Evolutionary conservation across 2,113 vertebrate genomes (phyloP).

Genomic region (Chaetodon trifascialis): DNA sequence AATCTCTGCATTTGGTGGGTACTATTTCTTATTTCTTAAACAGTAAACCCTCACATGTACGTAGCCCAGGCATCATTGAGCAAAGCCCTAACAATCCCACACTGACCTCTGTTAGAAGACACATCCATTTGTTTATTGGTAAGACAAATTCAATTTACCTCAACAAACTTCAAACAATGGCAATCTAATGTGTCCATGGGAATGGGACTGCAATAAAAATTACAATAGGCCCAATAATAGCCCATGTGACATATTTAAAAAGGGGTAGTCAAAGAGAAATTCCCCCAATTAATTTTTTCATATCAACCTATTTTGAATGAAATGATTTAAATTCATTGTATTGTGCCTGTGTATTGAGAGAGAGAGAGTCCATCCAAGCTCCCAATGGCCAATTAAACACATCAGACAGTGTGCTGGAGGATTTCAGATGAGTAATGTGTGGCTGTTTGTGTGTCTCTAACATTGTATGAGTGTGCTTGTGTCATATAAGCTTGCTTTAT

Average conservation of each 20-base stretch:
- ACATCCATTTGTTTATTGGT: not conserved
- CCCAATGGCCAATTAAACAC: slow-evolving; percentile 59
- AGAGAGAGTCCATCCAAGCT: slow-evolving; percentile 6
- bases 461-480: slow-evolving; percentile 6
- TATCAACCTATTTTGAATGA: slow-evolving; percentile 6
- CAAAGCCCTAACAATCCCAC: not conserved
- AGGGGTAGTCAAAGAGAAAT: not conserved
- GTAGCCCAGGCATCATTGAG: not conserved
- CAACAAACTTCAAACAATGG: not conserved
- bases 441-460: slow-evolving; percentile 20
- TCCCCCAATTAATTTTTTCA: slow-evolving; percentile 6
- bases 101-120: not conserved
- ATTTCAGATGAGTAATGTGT: slow-evolving; percentile 51
- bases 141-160: not conserved
- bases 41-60: not conserved
- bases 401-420: slow-evolving; percentile 43
- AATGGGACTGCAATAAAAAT: not conserved
- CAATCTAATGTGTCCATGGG: not conserved
- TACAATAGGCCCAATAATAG: not conserved
- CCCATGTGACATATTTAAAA: slow-evolving; percentile 5
- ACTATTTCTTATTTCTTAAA: slow-evolving; percentile 24
- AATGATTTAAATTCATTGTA: slow-evolving; percentile 18
- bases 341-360: not conserved
- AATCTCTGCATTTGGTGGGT: slow-evolving; percentile 38
- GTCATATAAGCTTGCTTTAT: not conserved